Base-by-base conservation (phyloP, 1,140 invertebrate species). In the Drosophila suzukii region DNA sequence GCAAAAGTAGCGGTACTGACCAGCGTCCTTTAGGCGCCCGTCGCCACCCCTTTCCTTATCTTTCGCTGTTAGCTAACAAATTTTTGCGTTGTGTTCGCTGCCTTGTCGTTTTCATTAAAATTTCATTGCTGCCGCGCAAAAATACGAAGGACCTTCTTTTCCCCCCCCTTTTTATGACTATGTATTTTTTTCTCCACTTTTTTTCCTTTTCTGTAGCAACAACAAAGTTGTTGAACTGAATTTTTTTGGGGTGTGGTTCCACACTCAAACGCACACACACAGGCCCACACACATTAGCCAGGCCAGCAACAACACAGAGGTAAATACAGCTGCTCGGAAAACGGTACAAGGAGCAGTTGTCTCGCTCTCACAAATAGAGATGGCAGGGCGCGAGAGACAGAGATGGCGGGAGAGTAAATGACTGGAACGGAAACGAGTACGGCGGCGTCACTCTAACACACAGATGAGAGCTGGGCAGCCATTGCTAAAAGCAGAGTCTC, bases 41-140 rank as follows among this genome's bases (percentile, higher is more conserved):
- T 12, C 13, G n/a, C 41, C 20, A 24, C 39, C 39, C 39, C 17
- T 20, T 51, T 34, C 61, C 62, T 75, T 76, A 75, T 58, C 61
- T 57, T 53, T 67, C 32, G 71, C 72, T 63, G 62, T 51, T 83
- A 75, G 61, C 71, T 81, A 67, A 75, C 56, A 78, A 70, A 74
- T 70, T 82, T 82, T 55, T 75, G 80, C 68, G 62, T 67, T 86
- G 75, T 82, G 60, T 78, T 85, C 62, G 61, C 63, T 83, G 55
- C 34, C 62, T 78, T 88, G 72, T 83, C 79, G 81, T 88, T 86
- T 88, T 83, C 79, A 88, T 86, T 83, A 86, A 86, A 86, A 83
- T 83, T 88, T 88, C 83, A 82, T 88, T 86, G 79, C 83, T 77
- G 73, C 63, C 78, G 66, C 75, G 78, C 78, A 77, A 80, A 82